phyloP scores from a whole-genome alignment of 2,888 invertebrate genomes.

The Hofmannophila pseudospretella region DNA sequence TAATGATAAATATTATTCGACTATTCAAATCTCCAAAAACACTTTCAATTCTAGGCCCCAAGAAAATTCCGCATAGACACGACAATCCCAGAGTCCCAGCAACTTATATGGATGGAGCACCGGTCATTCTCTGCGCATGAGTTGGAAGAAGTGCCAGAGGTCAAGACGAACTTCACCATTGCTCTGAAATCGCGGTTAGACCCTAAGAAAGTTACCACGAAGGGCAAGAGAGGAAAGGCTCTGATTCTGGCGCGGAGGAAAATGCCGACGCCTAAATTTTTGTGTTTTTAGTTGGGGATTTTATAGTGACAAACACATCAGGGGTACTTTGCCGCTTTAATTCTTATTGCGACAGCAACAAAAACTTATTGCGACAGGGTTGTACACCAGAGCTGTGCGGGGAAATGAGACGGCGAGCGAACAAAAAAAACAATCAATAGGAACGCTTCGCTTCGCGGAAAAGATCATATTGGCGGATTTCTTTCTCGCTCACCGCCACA shows the following conservation, averaged over 20 bases:
- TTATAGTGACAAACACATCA: too few relatives aligned
- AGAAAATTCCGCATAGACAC: conserved; percentile 41
- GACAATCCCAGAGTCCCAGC: conserved; percentile 28
- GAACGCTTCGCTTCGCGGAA: too few relatives aligned
- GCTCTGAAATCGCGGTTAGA: conserved; percentile 3
- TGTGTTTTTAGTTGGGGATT: conserved; percentile 13
- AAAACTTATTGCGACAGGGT: too few relatives aligned
- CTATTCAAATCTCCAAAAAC: too few relatives aligned
- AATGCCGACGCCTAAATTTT: conserved; percentile 44
- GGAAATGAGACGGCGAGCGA: too few relatives aligned
- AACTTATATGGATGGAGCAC: conserved; percentile 54
- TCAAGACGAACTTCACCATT: conserved; percentile 3
- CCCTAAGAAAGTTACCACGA: conserved; percentile 9
- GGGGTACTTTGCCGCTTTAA: too few relatives aligned
- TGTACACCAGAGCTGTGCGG: too few relatives aligned
- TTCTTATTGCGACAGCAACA: too few relatives aligned
- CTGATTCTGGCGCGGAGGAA: conserved; percentile 44
- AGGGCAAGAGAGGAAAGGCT: conserved; percentile 34
- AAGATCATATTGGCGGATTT: too few relatives aligned
- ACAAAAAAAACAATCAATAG: too few relatives aligned
- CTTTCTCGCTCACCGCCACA: too few relatives aligned
- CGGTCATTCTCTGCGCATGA: conserved; percentile 9
- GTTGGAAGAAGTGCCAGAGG: conserved; percentile 3
- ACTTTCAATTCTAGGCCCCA: conserved; percentile 28
- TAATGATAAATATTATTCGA: too few relatives aligned